Base-by-base conservation (phyloP, 2,888 invertebrate genomes). In the Omphaloscelis lunosa region DNA sequence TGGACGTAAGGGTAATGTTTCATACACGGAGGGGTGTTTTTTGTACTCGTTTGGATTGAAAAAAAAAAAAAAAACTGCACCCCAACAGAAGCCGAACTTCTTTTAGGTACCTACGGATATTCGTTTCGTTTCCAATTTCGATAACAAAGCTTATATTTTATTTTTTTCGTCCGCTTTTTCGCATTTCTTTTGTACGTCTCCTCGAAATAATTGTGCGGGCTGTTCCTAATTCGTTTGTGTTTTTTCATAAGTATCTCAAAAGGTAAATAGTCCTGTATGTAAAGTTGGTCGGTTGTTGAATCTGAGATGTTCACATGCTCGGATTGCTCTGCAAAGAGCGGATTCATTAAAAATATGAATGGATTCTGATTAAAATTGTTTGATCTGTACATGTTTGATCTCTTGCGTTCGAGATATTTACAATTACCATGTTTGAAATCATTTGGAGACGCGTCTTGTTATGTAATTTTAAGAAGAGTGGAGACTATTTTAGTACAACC, bases 61-160 rank as follows among this genome's bases (percentile, higher is more conserved):
- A 95, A 96, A 95, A 95, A 95, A 95, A 92, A 94, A 95, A 96
- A 95, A 95, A 95, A 95, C 89, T 93, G 93, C 94, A 95, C 96
- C 96, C 95, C 91, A 89, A 91, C 92, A 91, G 91, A 90, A 93
- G 91, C 91, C 88, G 90, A 91, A 93, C 91, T 95, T 94, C 94
- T 94, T 93, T 94, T 96, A 95, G 94, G 93, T 96, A 95, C 93
- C 93, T 94, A 93, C 92, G 86, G 77, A 93, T 95, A 93, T 93
- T 92, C 93, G 92, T 94, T 95, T 93, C 94, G 89, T 94, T 96
- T 95, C 95, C 96, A 95, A 96, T 96, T 96, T 95, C 95, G 95
- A 96, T 96, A 96, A 96, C 96, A 96, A 96, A 93, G 96, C 95
- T 94, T 93, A 93, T 94, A 93, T 94, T 93, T 92, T 94, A 93